These are phyloP conservation scores for Tricholauxania praeusta DNA, from an alignment of 2,888 invertebrate genomes.

Conservation along the genomic window DNA sequence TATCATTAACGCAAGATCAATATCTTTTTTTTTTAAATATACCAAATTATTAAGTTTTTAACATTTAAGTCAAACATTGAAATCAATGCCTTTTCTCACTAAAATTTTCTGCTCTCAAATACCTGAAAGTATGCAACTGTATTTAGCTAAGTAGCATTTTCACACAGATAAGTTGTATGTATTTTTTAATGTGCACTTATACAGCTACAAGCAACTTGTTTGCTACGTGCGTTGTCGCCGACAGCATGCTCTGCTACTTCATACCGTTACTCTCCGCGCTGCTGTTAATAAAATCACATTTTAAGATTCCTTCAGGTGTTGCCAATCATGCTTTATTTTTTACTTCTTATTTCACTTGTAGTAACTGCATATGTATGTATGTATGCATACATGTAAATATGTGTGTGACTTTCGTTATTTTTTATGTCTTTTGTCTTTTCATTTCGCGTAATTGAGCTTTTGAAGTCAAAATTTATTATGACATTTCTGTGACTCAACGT, in stretches of 20 bases:
- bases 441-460: slow-evolving; percentile 19
- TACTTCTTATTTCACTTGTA: background rate
- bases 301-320: slow-evolving; percentile 12
- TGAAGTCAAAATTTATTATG: slow-evolving; percentile 12
- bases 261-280: background rate
- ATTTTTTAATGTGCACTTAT: background rate
- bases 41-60: too few species aligned
- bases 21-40: too few species aligned
- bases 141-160: too few species aligned
- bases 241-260: background rate
- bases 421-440: background rate
- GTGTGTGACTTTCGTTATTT: background rate
- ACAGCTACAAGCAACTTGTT: background rate
- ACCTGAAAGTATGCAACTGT: too few species aligned
- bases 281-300: slow-evolving; percentile 9
- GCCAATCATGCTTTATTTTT: background rate
- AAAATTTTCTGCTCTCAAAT: too few species aligned
- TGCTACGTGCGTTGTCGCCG: too few species aligned
- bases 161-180: too few species aligned
- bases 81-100: too few species aligned
- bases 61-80: too few species aligned
- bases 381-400: background rate
- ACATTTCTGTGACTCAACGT: slow-evolving; percentile 4
- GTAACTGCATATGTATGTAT: background rate
- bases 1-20: too few species aligned